Base-by-base conservation (phyloP, 2,888 invertebrate genomes). In the Escarpia spicata region DNA sequence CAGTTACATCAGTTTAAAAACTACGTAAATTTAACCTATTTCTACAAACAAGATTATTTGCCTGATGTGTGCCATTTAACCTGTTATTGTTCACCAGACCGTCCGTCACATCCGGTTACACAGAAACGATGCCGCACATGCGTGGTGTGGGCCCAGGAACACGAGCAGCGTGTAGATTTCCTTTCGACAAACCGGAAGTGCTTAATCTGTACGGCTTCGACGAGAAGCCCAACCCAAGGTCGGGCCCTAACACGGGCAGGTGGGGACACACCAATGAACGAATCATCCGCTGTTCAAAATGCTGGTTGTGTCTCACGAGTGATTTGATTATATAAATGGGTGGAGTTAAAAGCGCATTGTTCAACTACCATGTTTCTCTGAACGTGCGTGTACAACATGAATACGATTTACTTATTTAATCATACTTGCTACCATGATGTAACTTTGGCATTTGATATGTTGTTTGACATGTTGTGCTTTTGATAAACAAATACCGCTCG, bases 151-250 rank as follows among this genome's bases (percentile, higher is more conserved):
- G 75, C 75, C 19, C 75, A 4, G 75, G 75, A 75, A 15, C 75
- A 75, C 75, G 75, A 26, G 75, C 75, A 15, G 19, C 75, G 26
- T 75, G 75, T 26, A 19, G 75, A 26, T n/a, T 75, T 75, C 75
- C 75, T 15, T 19, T n/a, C 75, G 52, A 52, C 52, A 52, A 52
- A 52, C 75, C 75, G 75, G 75, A 75, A 75, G n/a, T 75, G 75
- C 75, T 75, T 75, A 75, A 75, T 75, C 75, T 75, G 19, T 75
- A 75, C 75, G n/a, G 26, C 75, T 75, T 75, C 75, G 75, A 75
- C 75, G 75, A 4, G 75, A 75, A 75, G 75, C 1, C 26, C 75
- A 75, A 26, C 75, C 75, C 26, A 75, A 19, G 75, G n/a, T 75
- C 75, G n/a, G 75, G 75, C 26, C 26, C 26, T 75, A 26, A 75